A percentile compares a stretch with the other conserved stretches of the same genome.
These are phyloP conservation scores for Ploceus nigricollis DNA, from an alignment of 2,113 vertebrate genomes.

Conservation along the genomic window DNA sequence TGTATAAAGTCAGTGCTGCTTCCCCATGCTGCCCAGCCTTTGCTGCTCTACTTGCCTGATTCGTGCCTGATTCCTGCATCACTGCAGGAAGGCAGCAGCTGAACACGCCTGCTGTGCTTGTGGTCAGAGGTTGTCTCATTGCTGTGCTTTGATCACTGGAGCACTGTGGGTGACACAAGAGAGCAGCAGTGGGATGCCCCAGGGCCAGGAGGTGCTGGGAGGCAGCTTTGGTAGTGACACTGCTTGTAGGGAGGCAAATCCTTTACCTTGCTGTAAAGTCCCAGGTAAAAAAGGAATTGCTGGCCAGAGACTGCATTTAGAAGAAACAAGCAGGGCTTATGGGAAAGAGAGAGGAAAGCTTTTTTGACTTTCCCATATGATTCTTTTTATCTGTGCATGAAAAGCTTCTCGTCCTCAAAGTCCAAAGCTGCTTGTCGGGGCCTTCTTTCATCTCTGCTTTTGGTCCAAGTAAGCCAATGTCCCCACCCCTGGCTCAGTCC, in stretches of 20 bases:
- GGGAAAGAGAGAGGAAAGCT: neutral
- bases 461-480: neutral
- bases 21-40: fast-evolving
- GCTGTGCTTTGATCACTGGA: neutral
- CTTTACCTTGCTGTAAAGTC: neutral
- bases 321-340: neutral
- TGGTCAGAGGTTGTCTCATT: neutral
- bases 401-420: constrained; percentile 15
- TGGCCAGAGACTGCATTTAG: neutral
- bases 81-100: neutral
- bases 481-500: neutral
- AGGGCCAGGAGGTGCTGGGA: neutral
- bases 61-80: fast-evolving
- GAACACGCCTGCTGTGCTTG: neutral
- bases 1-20: neutral
- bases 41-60: fast-evolving
- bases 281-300: neutral
- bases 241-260: neutral
- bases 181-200: neutral
- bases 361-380: neutral
- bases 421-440: neutral
- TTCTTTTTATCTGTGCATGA: constrained; percentile 14
- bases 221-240: neutral
- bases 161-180: neutral
- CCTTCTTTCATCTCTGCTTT: neutral